Percentiles rank a stretch among this genome's conserved stretches.
These are phyloP conservation scores for Tiliacea aurago DNA, from an alignment of 2,888 invertebrate species.

Conservation along the genomic window DNA sequence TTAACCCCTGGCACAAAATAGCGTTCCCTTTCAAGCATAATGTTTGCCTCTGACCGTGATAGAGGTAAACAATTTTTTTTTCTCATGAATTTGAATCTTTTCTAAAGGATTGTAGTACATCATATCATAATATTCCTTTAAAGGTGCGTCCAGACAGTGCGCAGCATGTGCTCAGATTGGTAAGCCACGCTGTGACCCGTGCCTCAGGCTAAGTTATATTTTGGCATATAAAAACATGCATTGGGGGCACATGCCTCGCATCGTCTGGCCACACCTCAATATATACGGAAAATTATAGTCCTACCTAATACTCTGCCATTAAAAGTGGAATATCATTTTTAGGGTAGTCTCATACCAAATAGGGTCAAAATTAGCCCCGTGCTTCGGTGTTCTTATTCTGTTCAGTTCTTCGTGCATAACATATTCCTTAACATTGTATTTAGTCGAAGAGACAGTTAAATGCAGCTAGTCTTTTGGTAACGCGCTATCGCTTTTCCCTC, in stretches of 20 bases:
- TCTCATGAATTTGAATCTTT: conserved; percentile 15
- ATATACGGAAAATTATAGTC: neutral
- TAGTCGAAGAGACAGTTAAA: conserved; percentile 45
- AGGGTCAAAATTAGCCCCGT: neutral
- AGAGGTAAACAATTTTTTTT: neutral
- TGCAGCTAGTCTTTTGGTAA: conserved; percentile 93
- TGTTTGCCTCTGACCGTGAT: conserved; percentile 16
- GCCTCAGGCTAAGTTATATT: neutral
- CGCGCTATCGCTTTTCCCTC: conserved; percentile 97
- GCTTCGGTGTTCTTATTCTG: conserved; percentile 21
- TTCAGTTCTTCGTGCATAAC: conserved; percentile 28
- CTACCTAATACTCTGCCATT: conserved; percentile 16
- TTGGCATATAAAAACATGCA: neutral
- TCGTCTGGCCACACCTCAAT: neutral
- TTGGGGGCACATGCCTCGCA: neutral
- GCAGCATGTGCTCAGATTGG: neutral
- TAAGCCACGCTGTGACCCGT: neutral
- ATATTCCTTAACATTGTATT: conserved; percentile 25
- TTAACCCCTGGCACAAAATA: conserved; percentile 28
- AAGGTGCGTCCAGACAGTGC: neutral
- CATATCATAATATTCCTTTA: neutral
- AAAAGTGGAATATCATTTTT: conserved; percentile 8
- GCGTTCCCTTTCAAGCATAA: conserved; percentile 35
- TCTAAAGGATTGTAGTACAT: neutral
- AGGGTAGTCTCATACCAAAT: neutral